Conservation (phyloP, 2,113 vertebrate genomes). For the Cariama cristata region DNA sequence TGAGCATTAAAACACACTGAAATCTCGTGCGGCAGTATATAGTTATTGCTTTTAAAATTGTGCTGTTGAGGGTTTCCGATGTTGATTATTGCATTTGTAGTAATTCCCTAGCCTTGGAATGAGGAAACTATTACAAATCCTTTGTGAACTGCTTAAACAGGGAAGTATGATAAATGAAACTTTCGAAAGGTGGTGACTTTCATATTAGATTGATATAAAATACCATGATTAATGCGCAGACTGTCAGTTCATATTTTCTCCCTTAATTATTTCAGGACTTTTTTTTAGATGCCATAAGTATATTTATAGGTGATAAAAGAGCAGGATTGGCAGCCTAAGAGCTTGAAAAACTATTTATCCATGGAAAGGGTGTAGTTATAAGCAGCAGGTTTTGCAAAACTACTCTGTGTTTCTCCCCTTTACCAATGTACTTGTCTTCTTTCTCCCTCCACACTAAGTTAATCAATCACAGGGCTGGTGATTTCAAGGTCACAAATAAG, state of each 20-base stretch:
- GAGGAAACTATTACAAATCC: background rate
- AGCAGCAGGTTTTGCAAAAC: background rate
- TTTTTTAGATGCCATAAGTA: background rate
- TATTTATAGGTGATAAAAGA: conserved; percentile 16
- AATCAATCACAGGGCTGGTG: background rate
- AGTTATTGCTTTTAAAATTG: background rate
- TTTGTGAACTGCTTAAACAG: background rate
- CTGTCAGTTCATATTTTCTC: background rate
- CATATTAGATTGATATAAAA: background rate
- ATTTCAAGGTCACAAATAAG: conserved; percentile 26
- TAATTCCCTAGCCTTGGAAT: background rate
- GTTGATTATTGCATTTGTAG: background rate
- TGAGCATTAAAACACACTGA: background rate
- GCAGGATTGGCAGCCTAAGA: background rate
- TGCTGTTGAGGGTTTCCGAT: background rate
- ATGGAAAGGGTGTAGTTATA: background rate
- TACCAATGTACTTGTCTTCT: background rate
- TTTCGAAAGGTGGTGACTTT: background rate
- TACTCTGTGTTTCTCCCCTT: background rate
- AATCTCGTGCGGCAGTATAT: background rate
- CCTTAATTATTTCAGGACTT: background rate
- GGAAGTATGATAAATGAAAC: background rate
- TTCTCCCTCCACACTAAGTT: background rate
- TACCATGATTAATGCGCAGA: background rate
- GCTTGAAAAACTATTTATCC: background rate